Conservation (phyloP, 2,797 vertebrate species). For the Pelodytes ibericus region DNA sequence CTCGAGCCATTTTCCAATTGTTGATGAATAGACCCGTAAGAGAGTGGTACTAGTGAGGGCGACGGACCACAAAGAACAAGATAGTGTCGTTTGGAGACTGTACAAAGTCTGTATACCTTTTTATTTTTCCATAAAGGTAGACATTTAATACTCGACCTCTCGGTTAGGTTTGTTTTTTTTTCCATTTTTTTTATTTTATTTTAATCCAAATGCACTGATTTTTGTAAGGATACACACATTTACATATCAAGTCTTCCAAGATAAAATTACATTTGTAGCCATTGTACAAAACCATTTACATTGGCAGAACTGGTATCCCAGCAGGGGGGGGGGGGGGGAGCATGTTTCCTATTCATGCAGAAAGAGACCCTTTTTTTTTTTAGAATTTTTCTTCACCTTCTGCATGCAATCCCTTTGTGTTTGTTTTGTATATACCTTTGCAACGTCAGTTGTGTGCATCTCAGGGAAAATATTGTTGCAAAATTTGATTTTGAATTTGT, state of each 20-base stretch:
- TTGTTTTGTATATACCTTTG: no score
- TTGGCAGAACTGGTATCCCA: constrained; percentile 24
- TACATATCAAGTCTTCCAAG: constrained; percentile 37
- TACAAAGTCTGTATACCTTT: constrained; percentile 19
- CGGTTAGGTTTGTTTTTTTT: not conserved
- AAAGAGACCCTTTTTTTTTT: not conserved
- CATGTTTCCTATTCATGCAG: constrained; percentile 53
- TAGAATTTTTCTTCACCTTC: not conserved
- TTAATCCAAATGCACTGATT: not conserved
- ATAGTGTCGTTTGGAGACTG: not conserved
- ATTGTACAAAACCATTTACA: constrained; percentile 41
- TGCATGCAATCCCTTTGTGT: constrained; percentile 29
- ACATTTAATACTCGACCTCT: constrained; percentile 3
- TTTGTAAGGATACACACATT: constrained; percentile 26
- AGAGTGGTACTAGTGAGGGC: no score
- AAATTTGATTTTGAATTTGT: no score
- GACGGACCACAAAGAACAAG: no score
- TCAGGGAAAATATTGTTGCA: no score
- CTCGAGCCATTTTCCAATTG: no score
- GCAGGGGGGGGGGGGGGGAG: constrained; percentile 17
- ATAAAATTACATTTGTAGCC: constrained; percentile 39
- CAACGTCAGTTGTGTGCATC: no score
- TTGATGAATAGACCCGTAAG: no score
- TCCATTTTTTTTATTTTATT: not conserved
- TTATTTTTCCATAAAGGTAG: constrained; percentile 33